A percentile compares a stretch with the other conserved stretches of the same genome.
Evolutionary conservation across 2,797 vertebrate species (phyloP).

Genomic region (Cryptoblepharus egeriae): DNA sequence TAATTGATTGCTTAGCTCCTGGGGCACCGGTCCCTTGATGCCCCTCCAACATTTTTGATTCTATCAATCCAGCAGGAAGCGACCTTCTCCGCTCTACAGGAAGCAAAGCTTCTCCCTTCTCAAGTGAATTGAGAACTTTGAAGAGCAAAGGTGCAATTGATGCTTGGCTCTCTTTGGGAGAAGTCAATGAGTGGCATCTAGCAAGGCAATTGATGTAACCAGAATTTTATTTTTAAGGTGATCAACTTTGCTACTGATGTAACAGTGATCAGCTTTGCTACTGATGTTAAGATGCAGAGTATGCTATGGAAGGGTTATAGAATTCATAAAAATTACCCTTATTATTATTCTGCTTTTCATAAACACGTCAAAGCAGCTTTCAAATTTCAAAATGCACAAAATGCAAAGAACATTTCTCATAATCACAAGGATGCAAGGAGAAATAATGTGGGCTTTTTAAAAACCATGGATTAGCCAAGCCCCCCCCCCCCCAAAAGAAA

Average conservation of each 20-base stretch:
- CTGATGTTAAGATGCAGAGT: too few relatives aligned
- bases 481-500: too few relatives aligned
- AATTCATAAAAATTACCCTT: neutral
- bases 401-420: too few relatives aligned
- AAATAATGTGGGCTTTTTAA: too few relatives aligned
- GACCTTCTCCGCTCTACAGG: slow-evolving; percentile 29
- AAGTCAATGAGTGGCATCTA: neutral
- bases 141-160: slow-evolving; percentile 62
- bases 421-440: too few relatives aligned
- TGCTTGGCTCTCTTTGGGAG: slow-evolving; percentile 45
- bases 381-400: too few relatives aligned
- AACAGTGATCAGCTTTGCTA: neutral
- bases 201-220: neutral
- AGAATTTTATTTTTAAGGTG: neutral
- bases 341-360: too few relatives aligned
- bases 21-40: slow-evolving; percentile 11
- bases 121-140: neutral
- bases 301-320: neutral
- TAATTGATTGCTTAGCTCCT: slow-evolving; percentile 19
- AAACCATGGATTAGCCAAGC: too few relatives aligned
- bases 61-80: slow-evolving; percentile 44
- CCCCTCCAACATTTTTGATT: slow-evolving; percentile 17
- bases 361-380: too few relatives aligned
- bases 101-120: slow-evolving; percentile 34
- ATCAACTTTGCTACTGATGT: too few relatives aligned